Base-by-base conservation (phyloP, 2,113 vertebrate genomes). In the Mus musculus region DNA sequence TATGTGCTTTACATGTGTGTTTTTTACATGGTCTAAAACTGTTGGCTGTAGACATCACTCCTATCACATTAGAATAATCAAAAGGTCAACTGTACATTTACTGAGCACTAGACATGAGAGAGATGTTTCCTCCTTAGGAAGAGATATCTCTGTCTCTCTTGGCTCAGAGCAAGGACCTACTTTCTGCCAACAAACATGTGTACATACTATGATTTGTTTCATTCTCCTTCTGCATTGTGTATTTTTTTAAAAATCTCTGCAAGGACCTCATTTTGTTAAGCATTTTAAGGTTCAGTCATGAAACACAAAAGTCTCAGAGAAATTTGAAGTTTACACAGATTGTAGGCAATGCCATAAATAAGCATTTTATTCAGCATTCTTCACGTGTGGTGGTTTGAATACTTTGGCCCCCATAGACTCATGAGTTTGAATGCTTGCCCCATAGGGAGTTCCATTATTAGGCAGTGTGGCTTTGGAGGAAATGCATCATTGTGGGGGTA, bases 291-390 rank as follows among this genome's bases (percentile, higher is more conserved):
- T 30, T 89, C 59, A 61, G 16, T 49, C 75, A 46, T 2, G 90
- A 91, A 73, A 87, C 8, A 69, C 75, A 76, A 0, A 24, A 36
- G 54, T 91, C 78, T 69, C 24, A 54, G 36, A 22, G 52, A 84
- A 91, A 71, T 0, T 42, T 52, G 8, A 39, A 76, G 5, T 93
- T 96, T 71, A 69, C 54, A 95, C 93, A 80, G 65, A 5, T 91
- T 96, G 82, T 87, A 76, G 88, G 10, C n/a, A 93, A 54, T 67
- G 71, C 39, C 30, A 77, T 87, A 91, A 95, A 56, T 73, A 96
- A 93, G 13, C 5, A 36, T 91, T 92, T 93, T 91, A 75, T 93
- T 69, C 10, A 77, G 7, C n/a, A 11, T 92, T 92, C 86, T 8
- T 46, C 49, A 33, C 30, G 33, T 14, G 30, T 33, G 5, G 30